phyloP scores from a whole-genome alignment of 2,888 invertebrate species.

The Agrochola lychnidis region DNA sequence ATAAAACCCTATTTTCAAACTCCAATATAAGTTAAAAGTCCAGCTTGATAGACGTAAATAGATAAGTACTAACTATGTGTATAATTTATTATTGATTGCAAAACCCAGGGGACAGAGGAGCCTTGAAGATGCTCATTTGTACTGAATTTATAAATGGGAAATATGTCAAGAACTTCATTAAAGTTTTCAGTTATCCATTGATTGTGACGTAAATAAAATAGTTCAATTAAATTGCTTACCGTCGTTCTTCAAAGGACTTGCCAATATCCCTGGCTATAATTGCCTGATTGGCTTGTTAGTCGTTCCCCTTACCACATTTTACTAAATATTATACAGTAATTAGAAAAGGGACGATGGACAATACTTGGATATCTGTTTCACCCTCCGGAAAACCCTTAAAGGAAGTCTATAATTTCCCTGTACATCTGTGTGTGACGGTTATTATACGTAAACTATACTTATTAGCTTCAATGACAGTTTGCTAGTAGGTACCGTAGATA shows the following conservation, averaged over 20 bases:
- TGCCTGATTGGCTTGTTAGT: background rate
- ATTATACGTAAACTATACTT: no score
- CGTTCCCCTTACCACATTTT: background rate
- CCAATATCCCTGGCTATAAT: background rate
- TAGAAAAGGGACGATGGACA: background rate
- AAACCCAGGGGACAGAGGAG: background rate
- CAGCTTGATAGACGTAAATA: background rate
- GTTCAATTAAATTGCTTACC: background rate
- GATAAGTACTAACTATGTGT: background rate
- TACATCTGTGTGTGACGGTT: constrained; percentile 6
- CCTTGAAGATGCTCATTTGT: background rate
- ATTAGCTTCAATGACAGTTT: constrained; percentile 2
- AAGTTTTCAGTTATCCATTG: no score
- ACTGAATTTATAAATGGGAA: constrained; percentile 1
- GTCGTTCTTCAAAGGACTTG: background rate
- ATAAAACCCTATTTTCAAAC: background rate
- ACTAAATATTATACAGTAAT: constrained; percentile 1
- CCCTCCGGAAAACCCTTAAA: constrained; percentile 17
- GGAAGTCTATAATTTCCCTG: constrained; percentile 32
- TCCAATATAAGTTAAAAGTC: constrained; percentile 1
- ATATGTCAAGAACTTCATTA: constrained; percentile 2
- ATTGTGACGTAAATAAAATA: constrained; percentile 6
- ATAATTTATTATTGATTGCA: constrained; percentile 36
- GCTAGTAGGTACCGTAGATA: background rate
- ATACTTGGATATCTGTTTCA: constrained; percentile 2